Percentiles rank a stretch among this genome's conserved stretches.
phyloP scores from a whole-genome alignment of 2,113 vertebrate species.

The Plestiodon gilberti region DNA sequence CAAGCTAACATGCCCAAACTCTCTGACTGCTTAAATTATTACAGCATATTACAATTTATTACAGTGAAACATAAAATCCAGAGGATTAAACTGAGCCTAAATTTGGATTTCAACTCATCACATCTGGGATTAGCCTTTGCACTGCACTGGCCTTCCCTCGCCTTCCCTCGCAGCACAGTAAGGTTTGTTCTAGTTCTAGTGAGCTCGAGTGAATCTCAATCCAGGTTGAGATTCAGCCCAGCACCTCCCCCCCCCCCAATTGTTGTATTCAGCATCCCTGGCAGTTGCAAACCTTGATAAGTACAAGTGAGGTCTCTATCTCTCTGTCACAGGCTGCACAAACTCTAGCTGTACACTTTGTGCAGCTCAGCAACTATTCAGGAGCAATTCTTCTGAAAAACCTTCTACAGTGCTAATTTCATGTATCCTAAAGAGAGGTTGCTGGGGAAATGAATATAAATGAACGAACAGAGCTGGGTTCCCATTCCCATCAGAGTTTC shows the following conservation, averaged over 20 bases:
- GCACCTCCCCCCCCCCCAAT: neutral
- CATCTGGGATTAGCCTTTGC: no score
- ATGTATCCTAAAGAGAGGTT: neutral
- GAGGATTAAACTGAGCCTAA: neutral
- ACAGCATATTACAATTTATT: no score
- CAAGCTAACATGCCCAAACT: no score
- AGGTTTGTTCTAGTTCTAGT: neutral
- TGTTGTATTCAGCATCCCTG: neutral
- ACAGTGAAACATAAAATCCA: neutral
- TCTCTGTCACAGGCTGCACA: neutral
- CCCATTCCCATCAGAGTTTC: slow-evolving; percentile 21
- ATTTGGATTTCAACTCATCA: neutral
- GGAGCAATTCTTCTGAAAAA: neutral
- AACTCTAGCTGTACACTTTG: neutral
- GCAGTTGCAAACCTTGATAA: neutral
- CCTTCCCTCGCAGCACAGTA: neutral
- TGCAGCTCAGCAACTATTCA: slow-evolving; percentile 1
- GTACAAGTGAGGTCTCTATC: neutral
- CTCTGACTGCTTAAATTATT: no score
- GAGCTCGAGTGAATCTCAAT: no score
- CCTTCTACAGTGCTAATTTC: neutral
- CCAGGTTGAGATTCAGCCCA: neutral
- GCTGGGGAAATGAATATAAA: slow-evolving; percentile 13
- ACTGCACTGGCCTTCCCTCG: neutral
- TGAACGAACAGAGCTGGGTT: neutral